Evolutionary conservation across 1,140 invertebrate genomes (phyloP), one percentile per base, ranked within the genome.

Genomic region (Caenorhabditis remanei): DNA sequence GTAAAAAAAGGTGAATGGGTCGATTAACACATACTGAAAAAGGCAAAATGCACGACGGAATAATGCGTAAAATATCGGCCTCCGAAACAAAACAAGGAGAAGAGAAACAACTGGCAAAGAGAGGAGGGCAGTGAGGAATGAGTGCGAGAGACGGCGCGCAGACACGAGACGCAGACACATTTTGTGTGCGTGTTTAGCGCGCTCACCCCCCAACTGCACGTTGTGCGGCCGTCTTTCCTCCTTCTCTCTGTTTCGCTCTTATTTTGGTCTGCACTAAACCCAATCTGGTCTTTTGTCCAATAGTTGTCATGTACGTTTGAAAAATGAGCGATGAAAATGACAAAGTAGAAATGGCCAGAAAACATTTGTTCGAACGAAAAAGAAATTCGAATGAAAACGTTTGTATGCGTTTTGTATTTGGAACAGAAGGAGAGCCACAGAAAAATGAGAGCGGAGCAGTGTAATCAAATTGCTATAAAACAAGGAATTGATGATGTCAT

Each of bases 181-280:
- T 71, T 7, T 71, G 65, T 48, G 32, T 79, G 13, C 46, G 71
- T 79, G 46, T 79, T 50, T 50, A 11, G 71, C 71, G 71, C 71
- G 46, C 71, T 48, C 71, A 46, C 4, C 43, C 21, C 65, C 11
- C 13, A 50, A 46, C 71, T 50, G 46, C n/a, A 53, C 71, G 71
- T 14, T 79, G 46, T 79, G 71, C 16, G 46, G 19, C 46, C 71
- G 46, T 79, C 41, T 43, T 2, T 46, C 41, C 41, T 32, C 43
- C 19, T 43, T 48, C 46, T 79, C 46, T 50, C 32, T 79, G 71
- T 79, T 79, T 48, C 71, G 46, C 71, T 79, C 71, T 79, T 79
- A 79, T 79, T 79, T 79, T 79, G 71, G 71, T 79, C 71, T 79
- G 71, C 71, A 79, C 71, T 79, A 79, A 79, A 79, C 43, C 71